These are phyloP conservation scores for Dryobota labecula DNA, from an alignment of 2,888 invertebrate genomes.

Conservation along the genomic window DNA sequence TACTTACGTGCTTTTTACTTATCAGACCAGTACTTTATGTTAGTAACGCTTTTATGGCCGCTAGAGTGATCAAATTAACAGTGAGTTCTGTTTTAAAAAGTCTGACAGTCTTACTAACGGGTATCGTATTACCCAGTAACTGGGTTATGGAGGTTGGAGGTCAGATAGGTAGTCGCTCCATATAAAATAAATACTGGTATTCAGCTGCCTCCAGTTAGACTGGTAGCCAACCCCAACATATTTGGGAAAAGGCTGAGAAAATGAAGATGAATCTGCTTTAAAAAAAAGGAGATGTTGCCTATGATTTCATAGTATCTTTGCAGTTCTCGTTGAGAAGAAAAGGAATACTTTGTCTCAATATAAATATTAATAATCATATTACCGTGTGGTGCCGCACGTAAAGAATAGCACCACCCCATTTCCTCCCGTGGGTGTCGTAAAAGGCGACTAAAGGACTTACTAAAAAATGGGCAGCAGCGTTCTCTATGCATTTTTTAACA, in stretches of 20 bases:
- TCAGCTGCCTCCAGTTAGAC: not conserved
- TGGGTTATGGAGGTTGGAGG: not conserved
- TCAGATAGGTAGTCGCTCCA: not conserved
- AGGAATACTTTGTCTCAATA: not conserved
- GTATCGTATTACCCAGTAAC: not conserved
- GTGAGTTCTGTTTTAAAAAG: not conserved
- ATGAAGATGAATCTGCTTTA: not conserved
- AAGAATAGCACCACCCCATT: too few relatives aligned
- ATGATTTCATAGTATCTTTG: not conserved
- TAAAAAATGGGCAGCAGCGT: too few relatives aligned
- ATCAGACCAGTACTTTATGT: not conserved
- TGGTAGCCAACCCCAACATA: not conserved
- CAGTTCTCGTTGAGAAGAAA: not conserved
- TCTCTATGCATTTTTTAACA: too few relatives aligned
- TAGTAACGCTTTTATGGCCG: not conserved
- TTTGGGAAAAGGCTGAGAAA: too few relatives aligned
- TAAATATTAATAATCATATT: not conserved
- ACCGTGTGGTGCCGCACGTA: too few relatives aligned
- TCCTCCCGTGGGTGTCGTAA: too few relatives aligned
- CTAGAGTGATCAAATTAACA: slow-evolving; percentile 17
- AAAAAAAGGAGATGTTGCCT: not conserved
- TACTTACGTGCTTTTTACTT: slow-evolving; percentile 8
- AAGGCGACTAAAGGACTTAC: too few relatives aligned
- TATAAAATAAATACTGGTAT: not conserved
- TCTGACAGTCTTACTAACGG: not conserved